A percentile compares a stretch with the other conserved stretches of the same genome.
Evolutionary conservation across 2,797 vertebrate species (phyloP).

Genomic region (Pachyuromys duprasi): DNA sequence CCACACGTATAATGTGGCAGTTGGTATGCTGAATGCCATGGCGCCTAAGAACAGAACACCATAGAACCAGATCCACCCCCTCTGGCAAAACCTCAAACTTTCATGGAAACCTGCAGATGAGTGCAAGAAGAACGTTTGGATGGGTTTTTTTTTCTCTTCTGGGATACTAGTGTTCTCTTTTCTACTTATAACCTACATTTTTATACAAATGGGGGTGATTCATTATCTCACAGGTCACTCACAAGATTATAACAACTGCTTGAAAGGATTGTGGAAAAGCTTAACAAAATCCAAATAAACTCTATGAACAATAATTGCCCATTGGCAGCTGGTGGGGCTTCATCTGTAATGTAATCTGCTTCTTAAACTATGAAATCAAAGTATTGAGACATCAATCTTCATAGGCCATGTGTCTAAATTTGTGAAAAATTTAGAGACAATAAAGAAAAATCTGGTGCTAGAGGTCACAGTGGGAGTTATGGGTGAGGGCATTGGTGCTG

Average conservation of each 20-base stretch:
- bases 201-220: conserved; percentile 41
- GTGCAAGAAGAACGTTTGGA: background rate
- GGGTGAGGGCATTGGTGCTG: fast-evolving
- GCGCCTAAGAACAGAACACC: background rate
- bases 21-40: background rate
- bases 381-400: conserved; percentile 8
- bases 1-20: too few relatives aligned
- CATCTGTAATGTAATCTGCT: conserved; percentile 10
- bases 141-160: conserved; percentile 6
- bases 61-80: background rate
- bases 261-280: background rate
- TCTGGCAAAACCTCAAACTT: background rate
- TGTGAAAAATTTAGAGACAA: background rate
- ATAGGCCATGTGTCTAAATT: background rate
- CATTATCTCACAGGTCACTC: conserved; percentile 42
- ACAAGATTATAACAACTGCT: conserved; percentile 56
- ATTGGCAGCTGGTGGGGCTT: background rate
- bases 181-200: background rate
- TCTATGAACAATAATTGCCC: background rate
- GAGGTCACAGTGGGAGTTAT: background rate
- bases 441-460: conserved; percentile 1
- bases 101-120: background rate
- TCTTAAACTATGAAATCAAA: conserved; percentile 22
- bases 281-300: conserved; percentile 52
- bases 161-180: background rate